Evolutionary conservation across 2,888 invertebrate species (phyloP), one percentile per base, ranked within the genome.

Genomic region (Eulithis prunata): DNA sequence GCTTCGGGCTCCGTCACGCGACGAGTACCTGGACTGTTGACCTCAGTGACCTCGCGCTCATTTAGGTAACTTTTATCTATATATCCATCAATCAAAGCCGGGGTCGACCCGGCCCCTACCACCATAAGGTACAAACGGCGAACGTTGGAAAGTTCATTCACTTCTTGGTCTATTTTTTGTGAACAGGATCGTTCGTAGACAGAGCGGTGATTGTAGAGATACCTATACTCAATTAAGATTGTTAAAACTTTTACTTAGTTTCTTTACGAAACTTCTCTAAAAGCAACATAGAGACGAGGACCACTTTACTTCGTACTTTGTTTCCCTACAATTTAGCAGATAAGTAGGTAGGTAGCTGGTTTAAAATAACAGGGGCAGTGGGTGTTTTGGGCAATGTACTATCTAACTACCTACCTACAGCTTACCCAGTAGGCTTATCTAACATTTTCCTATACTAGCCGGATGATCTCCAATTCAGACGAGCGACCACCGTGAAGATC

Each of bases 111-210:
- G 76, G 77, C 78, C 81, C 81, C 79, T 76, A 75, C 62, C 73
- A 71, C 71, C 76, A 78, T 74, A 77, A 75, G 78, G 77, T 52
- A 52, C 36, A 4, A 79, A 73, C 78, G 76, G 84, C 82, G 78
- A 84, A 81, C 77, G 79, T 80, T 77, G 68, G 79, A 78, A 80
- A 85, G 89, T 85, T 89, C 89, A 85, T 89, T 89, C 86, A 87
- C 90, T 77, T 83, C 75, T 79, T 82, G 81, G 71, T 85, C 84
- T 85, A 87, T 87, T 86, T 84, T 80, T 80, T 80, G 77, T 80
- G 70, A 73, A 69, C 71, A 74, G 78, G 21, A 21, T 47, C 14
- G 47, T 49, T 47, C 14, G 47, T 49, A 49, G 49, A 49, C 21
- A 73, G 71, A 69, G 66, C 72, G 71, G 60, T 70, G 68, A 36